phyloP scores from a whole-genome alignment of 1,140 invertebrate species.

The Zaprionus gabonicus region DNA sequence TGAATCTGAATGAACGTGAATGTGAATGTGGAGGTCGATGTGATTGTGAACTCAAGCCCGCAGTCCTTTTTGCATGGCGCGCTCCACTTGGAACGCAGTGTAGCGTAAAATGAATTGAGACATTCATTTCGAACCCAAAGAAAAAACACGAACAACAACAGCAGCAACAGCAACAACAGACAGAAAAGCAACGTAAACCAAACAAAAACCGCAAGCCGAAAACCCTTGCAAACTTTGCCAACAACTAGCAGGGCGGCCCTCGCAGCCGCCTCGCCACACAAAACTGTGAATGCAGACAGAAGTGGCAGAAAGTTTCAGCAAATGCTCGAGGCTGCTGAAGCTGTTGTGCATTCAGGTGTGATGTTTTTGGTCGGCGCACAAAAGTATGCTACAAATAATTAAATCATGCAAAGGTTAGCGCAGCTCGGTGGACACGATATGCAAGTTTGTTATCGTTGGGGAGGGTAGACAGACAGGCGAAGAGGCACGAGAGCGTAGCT shows the following conservation, averaged over 20 bases:
- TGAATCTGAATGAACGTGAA: slow-evolving; percentile 29
- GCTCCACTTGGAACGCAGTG: slow-evolving; percentile 76
- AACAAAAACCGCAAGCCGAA: slow-evolving; percentile 39
- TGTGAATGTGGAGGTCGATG: slow-evolving; percentile 24
- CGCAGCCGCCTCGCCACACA: slow-evolving; percentile 10
- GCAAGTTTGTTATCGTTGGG: slow-evolving; percentile 17
- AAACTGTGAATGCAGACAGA: slow-evolving; percentile 69
- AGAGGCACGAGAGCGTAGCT: background rate
- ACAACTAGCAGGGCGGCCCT: slow-evolving; percentile 46
- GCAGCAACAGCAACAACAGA: slow-evolving; percentile 37
- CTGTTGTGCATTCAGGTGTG: slow-evolving; percentile 71
- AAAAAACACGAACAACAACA: slow-evolving; percentile 32
- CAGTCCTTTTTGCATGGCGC: slow-evolving; percentile 77
- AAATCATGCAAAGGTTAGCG: slow-evolving; percentile 75
- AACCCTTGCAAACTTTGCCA: slow-evolving; percentile 53
- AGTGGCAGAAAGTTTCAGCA: slow-evolving; percentile 68
- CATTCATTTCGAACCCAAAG: slow-evolving; percentile 63
- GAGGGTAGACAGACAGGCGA: background rate
- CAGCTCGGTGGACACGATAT: slow-evolving; percentile 43
- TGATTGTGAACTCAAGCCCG: slow-evolving; percentile 59
- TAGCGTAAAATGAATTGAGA: slow-evolving; percentile 83
- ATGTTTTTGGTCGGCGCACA: slow-evolving; percentile 74
- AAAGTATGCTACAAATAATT: slow-evolving; percentile 80
- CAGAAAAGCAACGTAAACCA: background rate
- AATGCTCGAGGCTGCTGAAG: slow-evolving; percentile 12